Conservation (phyloP, 2,888 invertebrate species). For the Pachycephus smyrnensis region DNA sequence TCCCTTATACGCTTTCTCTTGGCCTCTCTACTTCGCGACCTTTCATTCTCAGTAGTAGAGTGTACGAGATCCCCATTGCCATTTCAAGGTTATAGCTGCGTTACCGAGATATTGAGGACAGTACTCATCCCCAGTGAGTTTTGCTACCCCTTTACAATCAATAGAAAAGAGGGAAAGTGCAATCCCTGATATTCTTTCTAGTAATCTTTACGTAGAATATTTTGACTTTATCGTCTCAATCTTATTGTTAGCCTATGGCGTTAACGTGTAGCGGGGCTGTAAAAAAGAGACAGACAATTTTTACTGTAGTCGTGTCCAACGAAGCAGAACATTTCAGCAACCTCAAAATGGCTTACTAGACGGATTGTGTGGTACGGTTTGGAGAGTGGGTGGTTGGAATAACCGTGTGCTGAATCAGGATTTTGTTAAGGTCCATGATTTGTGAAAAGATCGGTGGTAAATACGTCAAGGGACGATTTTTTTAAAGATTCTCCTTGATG, state of each 20-base stretch:
- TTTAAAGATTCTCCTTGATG: not conserved
- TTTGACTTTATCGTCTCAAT: too few relatives aligned
- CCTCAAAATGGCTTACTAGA: not conserved
- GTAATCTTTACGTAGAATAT: not conserved
- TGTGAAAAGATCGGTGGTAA: not conserved
- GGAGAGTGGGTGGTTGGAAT: not conserved
- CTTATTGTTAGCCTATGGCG: too few relatives aligned
- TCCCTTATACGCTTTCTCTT: not conserved
- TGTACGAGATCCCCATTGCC: not conserved
- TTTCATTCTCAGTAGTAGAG: not conserved
- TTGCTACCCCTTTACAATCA: not conserved
- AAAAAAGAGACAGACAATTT: too few relatives aligned
- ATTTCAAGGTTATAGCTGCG: not conserved
- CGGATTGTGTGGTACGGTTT: not conserved
- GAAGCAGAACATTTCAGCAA: not conserved
- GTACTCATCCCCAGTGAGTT: not conserved
- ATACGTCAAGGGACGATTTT: not conserved
- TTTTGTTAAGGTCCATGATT: not conserved
- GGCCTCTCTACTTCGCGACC: not conserved
- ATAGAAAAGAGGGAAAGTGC: not conserved
- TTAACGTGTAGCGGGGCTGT: too few relatives aligned
- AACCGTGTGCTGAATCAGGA: not conserved
- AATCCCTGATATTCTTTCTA: not conserved
- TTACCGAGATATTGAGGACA: not conserved
- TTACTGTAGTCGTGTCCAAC: too few relatives aligned